Conservation (phyloP, 2,113 vertebrate genomes). For the Neoarius graeffei region DNA sequence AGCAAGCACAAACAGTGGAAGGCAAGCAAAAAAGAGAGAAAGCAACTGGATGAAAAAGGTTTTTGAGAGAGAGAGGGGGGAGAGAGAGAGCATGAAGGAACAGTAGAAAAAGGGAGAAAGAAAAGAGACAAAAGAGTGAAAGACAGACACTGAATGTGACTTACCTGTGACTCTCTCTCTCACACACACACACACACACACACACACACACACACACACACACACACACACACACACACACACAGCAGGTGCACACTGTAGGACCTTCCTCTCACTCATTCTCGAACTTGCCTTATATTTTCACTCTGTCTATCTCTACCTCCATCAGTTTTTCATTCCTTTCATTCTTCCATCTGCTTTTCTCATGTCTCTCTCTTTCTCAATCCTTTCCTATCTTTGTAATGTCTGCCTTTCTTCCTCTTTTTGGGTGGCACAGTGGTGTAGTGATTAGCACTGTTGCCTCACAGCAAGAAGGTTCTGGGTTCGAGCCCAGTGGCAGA, state of each 20-base stretch:
- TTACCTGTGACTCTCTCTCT: neutral
- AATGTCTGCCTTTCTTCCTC: neutral
- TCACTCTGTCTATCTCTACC: neutral
- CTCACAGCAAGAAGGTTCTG: too few species aligned
- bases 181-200: conserved; percentile 8
- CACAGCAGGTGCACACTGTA: neutral
- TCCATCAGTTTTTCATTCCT: neutral
- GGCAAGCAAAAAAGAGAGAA: neutral
- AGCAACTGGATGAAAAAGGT: neutral
- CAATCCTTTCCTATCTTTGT: neutral
- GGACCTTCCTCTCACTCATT: neutral
- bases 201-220: neutral
- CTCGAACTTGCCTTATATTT: neutral
- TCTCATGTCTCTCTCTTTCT: neutral
- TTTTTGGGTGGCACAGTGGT: too few species aligned
- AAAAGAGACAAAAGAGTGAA: neutral
- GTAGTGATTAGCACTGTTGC: too few species aligned
- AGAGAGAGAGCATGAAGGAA: conserved; percentile 18
- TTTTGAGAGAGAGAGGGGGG: conserved; percentile 2
- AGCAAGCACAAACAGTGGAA: neutral
- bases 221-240: neutral
- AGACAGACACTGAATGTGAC: neutral
- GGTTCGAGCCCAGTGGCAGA: too few species aligned
- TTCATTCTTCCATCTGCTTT: neutral
- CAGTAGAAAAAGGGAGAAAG: neutral